phyloP scores from a whole-genome alignment of 2,888 invertebrate species.

The Ptychoptera contaminata region DNA sequence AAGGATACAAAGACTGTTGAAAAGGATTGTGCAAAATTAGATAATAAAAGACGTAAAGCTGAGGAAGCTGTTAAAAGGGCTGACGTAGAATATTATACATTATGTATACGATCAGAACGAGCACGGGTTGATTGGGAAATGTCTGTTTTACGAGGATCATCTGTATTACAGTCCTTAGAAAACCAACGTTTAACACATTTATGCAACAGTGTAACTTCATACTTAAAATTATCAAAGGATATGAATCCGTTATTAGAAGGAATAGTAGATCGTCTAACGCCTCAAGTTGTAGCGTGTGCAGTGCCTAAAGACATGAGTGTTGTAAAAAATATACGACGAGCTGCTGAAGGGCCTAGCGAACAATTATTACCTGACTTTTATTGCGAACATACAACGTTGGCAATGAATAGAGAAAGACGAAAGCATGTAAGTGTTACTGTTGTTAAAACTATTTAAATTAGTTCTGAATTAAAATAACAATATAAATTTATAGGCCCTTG shows the following conservation, averaged over 20 bases:
- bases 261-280: constrained; percentile 31
- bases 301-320: constrained; percentile 28
- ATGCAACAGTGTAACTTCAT: constrained; percentile 50
- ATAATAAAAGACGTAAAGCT: constrained; percentile 75
- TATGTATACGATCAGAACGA: constrained; percentile 79
- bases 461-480: background rate
- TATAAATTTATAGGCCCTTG: constrained; percentile 43
- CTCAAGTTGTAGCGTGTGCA: constrained; percentile 26
- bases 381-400: constrained; percentile 83
- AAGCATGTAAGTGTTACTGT: constrained; percentile 45
- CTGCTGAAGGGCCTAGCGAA: constrained; percentile 46
- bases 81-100: constrained; percentile 85
- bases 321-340: constrained; percentile 27
- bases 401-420: constrained; percentile 82
- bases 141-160: constrained; percentile 70
- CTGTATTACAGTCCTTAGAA: constrained; percentile 74
- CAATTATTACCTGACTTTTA: constrained; percentile 88
- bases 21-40: constrained; percentile 58
- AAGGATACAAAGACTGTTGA: constrained; percentile 37
- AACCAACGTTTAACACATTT: constrained; percentile 75
- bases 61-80: constrained; percentile 83
- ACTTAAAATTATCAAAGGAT: constrained; percentile 46
- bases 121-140: constrained; percentile 86
- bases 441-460: background rate
- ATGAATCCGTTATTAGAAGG: constrained; percentile 66